phyloP scores from a whole-genome alignment of 2,888 invertebrate genomes.

The Ophion slaviceki region DNA sequence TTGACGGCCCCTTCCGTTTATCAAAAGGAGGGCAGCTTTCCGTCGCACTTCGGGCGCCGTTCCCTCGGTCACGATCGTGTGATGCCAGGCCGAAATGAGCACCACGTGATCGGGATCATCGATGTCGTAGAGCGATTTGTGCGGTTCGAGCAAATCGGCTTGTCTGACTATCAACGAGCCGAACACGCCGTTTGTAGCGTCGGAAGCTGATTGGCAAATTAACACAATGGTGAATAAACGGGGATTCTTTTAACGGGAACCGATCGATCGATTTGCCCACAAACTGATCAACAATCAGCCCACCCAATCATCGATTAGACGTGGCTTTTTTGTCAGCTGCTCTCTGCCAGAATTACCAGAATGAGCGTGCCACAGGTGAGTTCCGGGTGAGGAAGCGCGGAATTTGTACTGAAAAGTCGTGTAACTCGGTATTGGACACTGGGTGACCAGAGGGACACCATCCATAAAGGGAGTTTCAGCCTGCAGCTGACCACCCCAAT shows the following conservation, averaged over 20 bases:
- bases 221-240: not conserved
- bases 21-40: slow-evolving; percentile 86
- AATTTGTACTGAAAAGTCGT: slow-evolving; percentile 90
- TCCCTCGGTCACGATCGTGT: slow-evolving; percentile 82
- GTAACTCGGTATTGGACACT: slow-evolving; percentile 89
- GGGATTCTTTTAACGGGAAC: too few relatives aligned
- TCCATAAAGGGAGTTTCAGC: slow-evolving; percentile 90
- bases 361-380: slow-evolving; percentile 90
- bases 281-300: too few relatives aligned
- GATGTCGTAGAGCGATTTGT: slow-evolving; percentile 87
- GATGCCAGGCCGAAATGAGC: slow-evolving; percentile 89
- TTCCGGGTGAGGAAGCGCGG: slow-evolving; percentile 88
- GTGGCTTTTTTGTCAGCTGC: not conserved
- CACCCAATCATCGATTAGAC: not conserved
- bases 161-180: slow-evolving; percentile 90
- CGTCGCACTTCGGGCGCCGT: slow-evolving; percentile 83
- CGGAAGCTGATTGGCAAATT: slow-evolving; percentile 84
- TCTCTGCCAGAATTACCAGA: slow-evolving; percentile 71
- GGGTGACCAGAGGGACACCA: slow-evolving; percentile 91
- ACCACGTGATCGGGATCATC: slow-evolving; percentile 89
- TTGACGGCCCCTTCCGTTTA: slow-evolving; percentile 87
- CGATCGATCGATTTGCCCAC: too few relatives aligned
- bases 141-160: slow-evolving; percentile 86
- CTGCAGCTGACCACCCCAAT: slow-evolving; percentile 90
- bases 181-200: slow-evolving; percentile 88